These are phyloP conservation scores for Ruditapes philippinarum DNA, from an alignment of 1,140 invertebrate species.

Conservation along the genomic window DNA sequence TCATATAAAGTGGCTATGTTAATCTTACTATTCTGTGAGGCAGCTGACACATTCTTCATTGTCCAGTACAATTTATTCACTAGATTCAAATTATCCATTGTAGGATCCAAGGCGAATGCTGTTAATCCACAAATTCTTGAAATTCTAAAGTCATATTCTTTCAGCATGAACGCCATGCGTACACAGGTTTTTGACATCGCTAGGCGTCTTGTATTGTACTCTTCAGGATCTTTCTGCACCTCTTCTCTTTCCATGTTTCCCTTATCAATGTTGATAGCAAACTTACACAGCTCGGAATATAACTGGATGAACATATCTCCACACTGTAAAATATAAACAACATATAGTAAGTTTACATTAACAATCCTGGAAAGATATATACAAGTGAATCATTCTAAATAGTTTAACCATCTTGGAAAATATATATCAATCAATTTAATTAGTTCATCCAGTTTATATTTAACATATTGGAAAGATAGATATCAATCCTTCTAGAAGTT, in stretches of 20 bases:
- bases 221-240: constrained; percentile 67
- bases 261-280: constrained; percentile 81
- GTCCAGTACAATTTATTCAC: constrained; percentile 73
- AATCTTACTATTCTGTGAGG: constrained; percentile 65
- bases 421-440: too few species aligned
- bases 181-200: constrained; percentile 77
- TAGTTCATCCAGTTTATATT: too few species aligned
- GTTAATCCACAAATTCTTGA: constrained; percentile 75
- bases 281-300: constrained; percentile 78
- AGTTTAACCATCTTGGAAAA: too few species aligned
- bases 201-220: constrained; percentile 62
- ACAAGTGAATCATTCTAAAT: too few species aligned
- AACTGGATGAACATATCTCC: constrained; percentile 78
- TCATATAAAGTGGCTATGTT: constrained; percentile 80
- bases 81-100: constrained; percentile 70
- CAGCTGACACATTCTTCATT: constrained; percentile 59
- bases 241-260: constrained; percentile 73
- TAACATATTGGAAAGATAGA: too few species aligned
- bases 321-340: constrained; percentile 74
- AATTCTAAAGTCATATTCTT: constrained; percentile 71
- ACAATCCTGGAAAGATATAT: too few species aligned
- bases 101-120: constrained; percentile 77
- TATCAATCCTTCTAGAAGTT: too few species aligned
- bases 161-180: constrained; percentile 73
- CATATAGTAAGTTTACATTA: too few species aligned